phyloP scores from a whole-genome alignment of 2,113 vertebrate genomes.

The Trichomycterus rosablanca region DNA sequence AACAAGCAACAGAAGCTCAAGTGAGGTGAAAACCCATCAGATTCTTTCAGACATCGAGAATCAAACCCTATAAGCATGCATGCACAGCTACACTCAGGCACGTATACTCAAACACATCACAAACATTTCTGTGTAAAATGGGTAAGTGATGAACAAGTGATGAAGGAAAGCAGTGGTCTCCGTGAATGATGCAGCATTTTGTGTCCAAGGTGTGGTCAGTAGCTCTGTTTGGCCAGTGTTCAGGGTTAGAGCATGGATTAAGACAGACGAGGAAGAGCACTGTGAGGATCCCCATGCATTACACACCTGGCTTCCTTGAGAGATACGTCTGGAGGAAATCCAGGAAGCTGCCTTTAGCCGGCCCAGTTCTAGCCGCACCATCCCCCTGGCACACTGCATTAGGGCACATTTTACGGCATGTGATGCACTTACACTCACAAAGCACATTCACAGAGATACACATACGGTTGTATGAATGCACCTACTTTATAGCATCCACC shows the following conservation, averaged over 20 bases:
- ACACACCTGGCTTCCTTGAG: conserved; percentile 81
- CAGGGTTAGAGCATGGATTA: conserved; percentile 3
- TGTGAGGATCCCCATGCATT: not conserved
- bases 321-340: conserved; percentile 74
- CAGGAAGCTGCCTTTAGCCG: conserved; percentile 85
- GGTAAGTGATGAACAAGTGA: too few relatives aligned
- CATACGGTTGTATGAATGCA: conserved; percentile 3
- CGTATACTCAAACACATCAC: not conserved
- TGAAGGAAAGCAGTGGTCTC: too few relatives aligned
- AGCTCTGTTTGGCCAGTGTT: conserved; percentile 1
- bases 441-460: conserved; percentile 12
- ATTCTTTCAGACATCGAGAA: not conserved
- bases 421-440: not conserved
- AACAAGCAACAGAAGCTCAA: not conserved
- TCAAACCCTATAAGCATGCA: not conserved
- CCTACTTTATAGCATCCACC: not conserved
- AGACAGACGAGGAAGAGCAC: conserved; percentile 13
- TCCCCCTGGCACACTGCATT: conserved; percentile 83
- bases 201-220: not conserved
- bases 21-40: not conserved
- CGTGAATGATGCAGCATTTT: not conserved
- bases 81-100: not conserved
- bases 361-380: conserved; percentile 85
- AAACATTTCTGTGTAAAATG: not conserved
- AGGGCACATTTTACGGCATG: conserved; percentile 23